Base-by-base conservation (phyloP, 2,113 vertebrate species). In the Bettongia penicillata region DNA sequence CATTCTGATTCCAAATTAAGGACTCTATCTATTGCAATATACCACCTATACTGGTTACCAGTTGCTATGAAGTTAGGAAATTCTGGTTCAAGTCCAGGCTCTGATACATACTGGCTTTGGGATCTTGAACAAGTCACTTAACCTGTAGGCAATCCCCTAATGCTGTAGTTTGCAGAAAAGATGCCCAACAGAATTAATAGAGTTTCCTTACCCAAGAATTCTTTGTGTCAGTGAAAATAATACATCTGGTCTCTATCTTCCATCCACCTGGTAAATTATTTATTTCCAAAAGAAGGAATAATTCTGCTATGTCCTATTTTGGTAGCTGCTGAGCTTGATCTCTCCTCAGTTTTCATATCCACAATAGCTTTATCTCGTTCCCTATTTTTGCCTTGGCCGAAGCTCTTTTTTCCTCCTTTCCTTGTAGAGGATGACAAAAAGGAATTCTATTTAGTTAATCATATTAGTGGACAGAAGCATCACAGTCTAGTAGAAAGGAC, bases 271-370 rank as follows among this genome's bases (percentile, higher is more conserved):
- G 5, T 84, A 23, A 84, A 84, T 23, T 7, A 84, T 84, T 84
- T 43, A n/a, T 84, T 84, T 61, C 12, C 57, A 68, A 43, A 43
- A 6, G 48, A 93, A 25, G 47, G 94, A 52, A 90, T 91, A 51
- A 97, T 93, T 51, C 12, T 51, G 96, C 26, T 91, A 94, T 90
- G 94, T 95, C 77, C 26, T 50, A 95, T 94, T 49, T 93, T 93
- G n/a, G 92, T 22, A 94, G 90, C 89, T 96, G 94, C 19, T 53
- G 93, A 22, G 53, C 91, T 91, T 93, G 0, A 0, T 23, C 50
- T 95, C 14, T 92, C 24, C 43, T 51, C 51, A 96, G 48, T 94
- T 96, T 47, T 90, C 37, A 22, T 48, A 94, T 57, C 93, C 89
- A 77, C 0, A 51, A 84, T 53, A 26, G 22, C 93, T 95, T 52